Evolutionary conservation across 2,797 vertebrate genomes (phyloP).

Genomic region (Decapterus maruadsi): DNA sequence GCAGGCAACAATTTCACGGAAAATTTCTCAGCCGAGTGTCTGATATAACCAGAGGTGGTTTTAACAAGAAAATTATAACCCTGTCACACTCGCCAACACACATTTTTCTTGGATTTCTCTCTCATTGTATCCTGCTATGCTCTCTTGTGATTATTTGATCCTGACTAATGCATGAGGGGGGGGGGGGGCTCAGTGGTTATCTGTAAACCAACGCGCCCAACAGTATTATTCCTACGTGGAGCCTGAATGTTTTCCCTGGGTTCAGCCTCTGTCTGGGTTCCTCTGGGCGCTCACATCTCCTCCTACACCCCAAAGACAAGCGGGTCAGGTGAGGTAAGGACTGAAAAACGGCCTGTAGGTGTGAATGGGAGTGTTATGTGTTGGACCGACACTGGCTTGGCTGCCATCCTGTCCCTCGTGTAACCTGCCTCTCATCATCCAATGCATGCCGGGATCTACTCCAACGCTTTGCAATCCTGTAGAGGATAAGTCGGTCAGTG

Average conservation of each 20-base stretch:
- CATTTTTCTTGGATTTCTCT: background rate
- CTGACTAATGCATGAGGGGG: background rate
- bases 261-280: background rate
- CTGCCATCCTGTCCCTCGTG: background rate
- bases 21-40: slow-evolving; percentile 1
- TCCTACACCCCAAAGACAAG: background rate
- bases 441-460: slow-evolving; percentile 6
- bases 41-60: background rate
- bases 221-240: background rate
- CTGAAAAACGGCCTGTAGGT: background rate
- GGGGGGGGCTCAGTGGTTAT: background rate
- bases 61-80: background rate
- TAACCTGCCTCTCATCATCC: slow-evolving; percentile 3
- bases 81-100: slow-evolving; percentile 16
- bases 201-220: background rate
- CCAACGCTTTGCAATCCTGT: background rate
- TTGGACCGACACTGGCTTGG: slow-evolving; percentile 8
- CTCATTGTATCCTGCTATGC: background rate
- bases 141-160: background rate
- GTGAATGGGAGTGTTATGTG: slow-evolving; percentile 4
- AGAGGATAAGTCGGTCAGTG: background rate
- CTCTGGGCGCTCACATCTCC: slow-evolving; percentile 1
- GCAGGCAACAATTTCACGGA: slow-evolving; percentile 4
- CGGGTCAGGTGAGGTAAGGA: slow-evolving; percentile 2
- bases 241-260: background rate